Evolutionary conservation across 2,113 vertebrate genomes (phyloP), one percentile per base, ranked within the genome.

Genomic region (Carassius gibelio): DNA sequence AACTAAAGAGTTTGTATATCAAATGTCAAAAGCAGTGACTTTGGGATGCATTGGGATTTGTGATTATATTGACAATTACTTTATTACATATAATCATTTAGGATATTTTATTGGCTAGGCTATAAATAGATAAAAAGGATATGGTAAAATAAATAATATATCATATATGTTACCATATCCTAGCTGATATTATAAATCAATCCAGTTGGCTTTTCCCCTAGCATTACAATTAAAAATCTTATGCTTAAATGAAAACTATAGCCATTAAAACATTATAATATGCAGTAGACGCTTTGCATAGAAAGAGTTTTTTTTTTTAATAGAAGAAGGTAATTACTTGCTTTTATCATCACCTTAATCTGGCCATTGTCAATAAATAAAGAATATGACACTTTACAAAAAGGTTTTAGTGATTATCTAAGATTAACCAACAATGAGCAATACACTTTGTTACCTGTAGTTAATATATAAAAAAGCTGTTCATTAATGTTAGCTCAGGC

Each of bases 1-100:
- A 77, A 57, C 17, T 30, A 30, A 30, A 30, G 36, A 38, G 17
- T 9, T 38, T 36, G 38, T 69, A 69, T 19, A 38, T 71, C 34
- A 69, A 69, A 69, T 10, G 68, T 71, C 9, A 72, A 71, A 72
- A 19, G 66, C 30, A 36, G 34, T 69, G 66, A 69, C 66, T 36
- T 69, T 69, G 66, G 30, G 26, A 69, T 69, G 15, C 30, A 69
- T 36, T 23, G 36, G 5, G 9, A 21, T 69, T 9, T 17, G 30
- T 69, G 30, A 36, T 69, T 21, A 38, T 38, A 36, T 15, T 30
- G 26, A 68, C 36, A 69, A 69, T 69, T 69, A 1, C 30, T 68
- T 68, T 34, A 36, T 69, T 69, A 8, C 66, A 69, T 34, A 17
- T 8, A 36, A 36, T 36, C 6, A 68, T 9, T 68, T 7, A 14